Evolutionary conservation across 2,113 vertebrate genomes (phyloP).

Genomic region (Suricata suricatta): DNA sequence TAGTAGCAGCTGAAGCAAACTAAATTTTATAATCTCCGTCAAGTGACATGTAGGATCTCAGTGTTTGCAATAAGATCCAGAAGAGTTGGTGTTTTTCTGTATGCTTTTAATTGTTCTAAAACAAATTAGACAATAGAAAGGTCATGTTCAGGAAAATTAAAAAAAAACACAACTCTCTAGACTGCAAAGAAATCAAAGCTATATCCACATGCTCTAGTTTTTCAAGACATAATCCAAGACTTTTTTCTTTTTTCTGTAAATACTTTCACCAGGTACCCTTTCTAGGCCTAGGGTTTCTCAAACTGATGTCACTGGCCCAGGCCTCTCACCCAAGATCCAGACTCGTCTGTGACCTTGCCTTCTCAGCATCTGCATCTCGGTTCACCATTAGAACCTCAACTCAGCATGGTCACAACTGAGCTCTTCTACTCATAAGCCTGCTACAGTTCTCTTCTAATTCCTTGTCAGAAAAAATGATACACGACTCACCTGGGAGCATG

Average conservation of each 20-base stretch:
- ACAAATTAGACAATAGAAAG: background rate
- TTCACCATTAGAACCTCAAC: background rate
- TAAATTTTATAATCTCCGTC: background rate
- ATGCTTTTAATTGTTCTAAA: background rate
- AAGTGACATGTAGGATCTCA: background rate
- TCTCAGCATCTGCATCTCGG: background rate
- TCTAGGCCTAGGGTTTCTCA: background rate
- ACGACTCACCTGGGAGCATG: background rate
- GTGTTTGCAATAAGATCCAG: background rate
- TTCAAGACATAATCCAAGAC: background rate
- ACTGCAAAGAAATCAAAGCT: slow-evolving; percentile 1
- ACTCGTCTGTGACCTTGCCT: background rate
- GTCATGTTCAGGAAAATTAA: background rate
- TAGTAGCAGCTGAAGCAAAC: background rate
- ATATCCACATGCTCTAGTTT: background rate
- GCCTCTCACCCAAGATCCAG: background rate
- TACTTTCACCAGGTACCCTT: background rate
- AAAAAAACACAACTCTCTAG: background rate
- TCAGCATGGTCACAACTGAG: background rate
- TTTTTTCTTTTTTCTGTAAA: background rate
- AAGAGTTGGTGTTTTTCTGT: background rate
- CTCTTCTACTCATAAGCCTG: background rate
- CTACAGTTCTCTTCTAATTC: background rate
- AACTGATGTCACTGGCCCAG: background rate
- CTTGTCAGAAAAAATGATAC: background rate